Percentiles rank a stretch among this genome's conserved stretches.
Conservation (phyloP, 2,113 vertebrate genomes). For the Rallus limicola region DNA sequence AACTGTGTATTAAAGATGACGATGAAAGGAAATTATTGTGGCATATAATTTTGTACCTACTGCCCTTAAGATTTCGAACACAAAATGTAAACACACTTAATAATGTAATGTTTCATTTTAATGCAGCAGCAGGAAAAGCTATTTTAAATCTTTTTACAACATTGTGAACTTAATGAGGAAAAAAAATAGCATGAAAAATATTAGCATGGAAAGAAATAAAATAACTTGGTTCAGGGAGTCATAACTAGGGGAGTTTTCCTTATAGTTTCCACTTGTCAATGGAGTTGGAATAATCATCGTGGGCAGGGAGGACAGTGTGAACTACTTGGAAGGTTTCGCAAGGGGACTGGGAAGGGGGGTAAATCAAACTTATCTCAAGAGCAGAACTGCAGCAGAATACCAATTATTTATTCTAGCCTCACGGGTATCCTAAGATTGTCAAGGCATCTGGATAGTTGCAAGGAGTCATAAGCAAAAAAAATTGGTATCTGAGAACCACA, state of each 20-base stretch:
- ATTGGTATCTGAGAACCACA: neutral
- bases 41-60: neutral
- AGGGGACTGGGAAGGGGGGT: neutral
- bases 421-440: neutral
- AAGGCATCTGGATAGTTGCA: neutral
- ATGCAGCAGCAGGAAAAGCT: neutral
- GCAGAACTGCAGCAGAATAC: neutral
- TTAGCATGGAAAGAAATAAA: neutral
- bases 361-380: neutral
- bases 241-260: neutral
- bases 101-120: neutral
- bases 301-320: neutral
- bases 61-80: neutral
- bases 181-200: neutral
- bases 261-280: neutral
- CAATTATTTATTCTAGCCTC: neutral
- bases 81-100: constrained; percentile 29
- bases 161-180: neutral
- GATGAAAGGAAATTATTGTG: constrained; percentile 1
- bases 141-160: neutral
- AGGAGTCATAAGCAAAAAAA: neutral
- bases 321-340: neutral
- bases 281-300: neutral
- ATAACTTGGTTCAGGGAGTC: neutral
- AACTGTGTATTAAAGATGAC: neutral